Conservation (phyloP, 2,888 invertebrate species). For the Anagyrus pseudococci region DNA sequence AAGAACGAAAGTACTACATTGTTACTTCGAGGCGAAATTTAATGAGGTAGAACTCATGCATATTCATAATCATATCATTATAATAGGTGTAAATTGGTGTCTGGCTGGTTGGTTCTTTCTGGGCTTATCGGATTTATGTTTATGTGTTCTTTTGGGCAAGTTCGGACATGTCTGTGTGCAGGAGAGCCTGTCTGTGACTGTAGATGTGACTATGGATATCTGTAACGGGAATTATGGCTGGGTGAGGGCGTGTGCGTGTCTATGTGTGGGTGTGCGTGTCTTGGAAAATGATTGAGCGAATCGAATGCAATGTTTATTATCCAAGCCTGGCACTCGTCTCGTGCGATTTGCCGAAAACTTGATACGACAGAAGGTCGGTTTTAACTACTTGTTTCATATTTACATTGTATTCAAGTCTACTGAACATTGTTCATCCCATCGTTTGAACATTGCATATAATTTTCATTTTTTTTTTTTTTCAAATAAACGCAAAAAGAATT, state of each 20-base stretch:
- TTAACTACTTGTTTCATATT: slow-evolving; percentile 10
- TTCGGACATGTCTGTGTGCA: slow-evolving; percentile 2
- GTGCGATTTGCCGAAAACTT: slow-evolving; percentile 33
- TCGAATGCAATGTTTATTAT: slow-evolving; percentile 33
- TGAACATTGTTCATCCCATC: slow-evolving; percentile 36
- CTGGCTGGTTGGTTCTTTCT: slow-evolving; percentile 2
- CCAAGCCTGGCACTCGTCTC: slow-evolving; percentile 39
- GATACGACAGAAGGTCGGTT: slow-evolving; percentile 30
- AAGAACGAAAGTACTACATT: slow-evolving; percentile 41
- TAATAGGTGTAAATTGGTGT: background rate
- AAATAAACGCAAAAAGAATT: too few relatives aligned
- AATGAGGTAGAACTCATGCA: slow-evolving; percentile 40
- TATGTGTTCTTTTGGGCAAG: background rate
- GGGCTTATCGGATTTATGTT: background rate
- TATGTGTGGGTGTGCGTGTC: slow-evolving; percentile 7
- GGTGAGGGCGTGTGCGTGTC: background rate
- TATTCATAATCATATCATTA: slow-evolving; percentile 38
- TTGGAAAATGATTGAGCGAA: slow-evolving; percentile 30
- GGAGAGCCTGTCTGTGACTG: background rate
- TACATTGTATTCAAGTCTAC: background rate
- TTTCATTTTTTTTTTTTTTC: slow-evolving; percentile 10
- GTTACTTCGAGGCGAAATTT: slow-evolving; percentile 41
- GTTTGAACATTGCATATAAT: slow-evolving; percentile 34
- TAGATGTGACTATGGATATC: background rate
- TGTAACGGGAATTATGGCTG: too few relatives aligned